These are phyloP conservation scores for Brachyptera putata DNA, from an alignment of 2,888 invertebrate genomes.

Conservation along the genomic window DNA sequence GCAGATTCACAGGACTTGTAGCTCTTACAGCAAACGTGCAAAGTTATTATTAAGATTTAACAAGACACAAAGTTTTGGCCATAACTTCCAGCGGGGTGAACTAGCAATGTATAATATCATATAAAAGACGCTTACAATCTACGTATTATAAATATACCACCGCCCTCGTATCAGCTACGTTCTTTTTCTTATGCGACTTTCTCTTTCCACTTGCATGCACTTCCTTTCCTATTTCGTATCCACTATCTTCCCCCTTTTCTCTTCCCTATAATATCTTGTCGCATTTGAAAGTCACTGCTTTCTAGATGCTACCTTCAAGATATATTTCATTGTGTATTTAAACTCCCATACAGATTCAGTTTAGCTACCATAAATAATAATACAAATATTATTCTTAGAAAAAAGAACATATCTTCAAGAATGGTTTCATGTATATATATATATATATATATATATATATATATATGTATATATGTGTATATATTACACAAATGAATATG, in stretches of 20 bases:
- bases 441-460: too few species aligned
- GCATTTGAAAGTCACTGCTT: too few species aligned
- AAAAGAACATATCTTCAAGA: too few species aligned
- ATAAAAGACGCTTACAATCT: too few species aligned
- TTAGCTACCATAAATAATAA: slow-evolving; percentile 12
- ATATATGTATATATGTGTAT: too few species aligned
- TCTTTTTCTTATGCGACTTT: not conserved
- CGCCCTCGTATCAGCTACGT: not conserved
- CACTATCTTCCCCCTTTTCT: not conserved
- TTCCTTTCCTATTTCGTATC: not conserved
- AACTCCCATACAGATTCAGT: not conserved
- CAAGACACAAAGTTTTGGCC: not conserved
- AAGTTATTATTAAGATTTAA: slow-evolving; percentile 3
- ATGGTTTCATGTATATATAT: too few species aligned
- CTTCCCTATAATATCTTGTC: not conserved
- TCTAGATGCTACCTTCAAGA: not conserved
- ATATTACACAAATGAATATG: too few species aligned
- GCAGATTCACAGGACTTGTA: too few species aligned
- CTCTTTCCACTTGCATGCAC: not conserved
- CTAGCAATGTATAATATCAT: too few species aligned
- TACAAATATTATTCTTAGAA: not conserved
- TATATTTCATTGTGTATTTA: not conserved
- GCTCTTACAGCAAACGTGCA: too few species aligned
- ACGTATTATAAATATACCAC: too few species aligned
- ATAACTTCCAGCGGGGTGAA: not conserved